Conservation (phyloP, 2,113 vertebrate genomes). For the Lasiurus cinereus region DNA sequence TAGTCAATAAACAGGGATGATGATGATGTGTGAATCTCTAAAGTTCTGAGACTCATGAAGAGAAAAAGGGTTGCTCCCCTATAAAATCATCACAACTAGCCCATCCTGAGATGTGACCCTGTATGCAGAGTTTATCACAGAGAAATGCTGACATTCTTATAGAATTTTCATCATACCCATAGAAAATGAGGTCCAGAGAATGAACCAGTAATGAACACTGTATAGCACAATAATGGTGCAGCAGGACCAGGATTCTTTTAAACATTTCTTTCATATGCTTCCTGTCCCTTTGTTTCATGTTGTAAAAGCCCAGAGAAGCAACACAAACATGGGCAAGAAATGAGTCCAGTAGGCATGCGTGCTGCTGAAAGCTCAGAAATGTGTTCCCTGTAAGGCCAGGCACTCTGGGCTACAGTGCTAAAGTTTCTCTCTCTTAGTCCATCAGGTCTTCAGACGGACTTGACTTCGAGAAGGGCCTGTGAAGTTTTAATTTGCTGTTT, state of each 20-base stretch:
- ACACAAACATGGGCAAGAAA: neutral
- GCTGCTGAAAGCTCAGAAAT: neutral
- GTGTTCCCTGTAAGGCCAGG: neutral
- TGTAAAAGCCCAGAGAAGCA: neutral
- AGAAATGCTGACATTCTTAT: neutral
- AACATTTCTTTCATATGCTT: neutral
- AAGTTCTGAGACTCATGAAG: neutral
- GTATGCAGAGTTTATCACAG: neutral
- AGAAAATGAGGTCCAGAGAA: neutral
- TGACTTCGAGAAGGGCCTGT: neutral
- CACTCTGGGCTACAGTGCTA: neutral
- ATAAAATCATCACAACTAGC: neutral
- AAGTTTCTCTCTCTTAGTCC: neutral
- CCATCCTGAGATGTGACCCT: neutral
- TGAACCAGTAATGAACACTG: neutral
- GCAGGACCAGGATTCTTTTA: neutral
- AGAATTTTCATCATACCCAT: neutral
- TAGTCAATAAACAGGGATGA: neutral
- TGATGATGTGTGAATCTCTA: neutral
- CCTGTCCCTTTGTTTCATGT: neutral
- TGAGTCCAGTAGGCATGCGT: neutral
- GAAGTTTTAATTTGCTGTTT: slow-evolving; percentile 7
- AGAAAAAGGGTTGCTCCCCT: neutral
- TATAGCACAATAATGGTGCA: neutral
- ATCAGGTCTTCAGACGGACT: neutral